phyloP scores from a whole-genome alignment of 2,888 invertebrate genomes.

The Hydrotaea diabolus region DNA sequence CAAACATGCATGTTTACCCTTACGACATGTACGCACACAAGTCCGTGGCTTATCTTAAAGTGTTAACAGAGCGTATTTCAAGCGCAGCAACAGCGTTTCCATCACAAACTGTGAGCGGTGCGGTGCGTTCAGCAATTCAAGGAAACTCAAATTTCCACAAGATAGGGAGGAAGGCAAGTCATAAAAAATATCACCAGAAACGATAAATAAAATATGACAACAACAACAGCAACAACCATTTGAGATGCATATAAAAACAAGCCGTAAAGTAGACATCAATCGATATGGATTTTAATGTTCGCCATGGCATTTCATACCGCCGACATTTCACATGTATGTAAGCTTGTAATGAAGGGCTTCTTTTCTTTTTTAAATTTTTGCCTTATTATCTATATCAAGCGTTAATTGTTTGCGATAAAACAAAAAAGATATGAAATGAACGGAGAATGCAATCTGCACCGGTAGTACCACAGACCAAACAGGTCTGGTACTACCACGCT shows the following conservation, averaged over 20 bases:
- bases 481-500: too few relatives aligned
- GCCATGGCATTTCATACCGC: not conserved
- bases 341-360: too few relatives aligned
- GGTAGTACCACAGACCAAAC: too few relatives aligned
- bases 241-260: not conserved
- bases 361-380: too few relatives aligned
- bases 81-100: conserved; percentile 26
- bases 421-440: too few relatives aligned
- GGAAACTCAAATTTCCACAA: conserved; percentile 18
- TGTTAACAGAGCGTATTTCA: conserved; percentile 50
- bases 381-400: too few relatives aligned
- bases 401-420: too few relatives aligned
- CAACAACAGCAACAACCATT: conserved; percentile 20
- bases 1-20: not conserved
- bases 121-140: not conserved
- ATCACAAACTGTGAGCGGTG: not conserved
- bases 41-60: conserved; percentile 55
- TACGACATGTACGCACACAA: not conserved
- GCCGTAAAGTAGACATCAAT: not conserved
- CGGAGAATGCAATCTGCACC: too few relatives aligned
- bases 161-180: conserved; percentile 38
- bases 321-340: too few relatives aligned
- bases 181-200: conserved; percentile 47
- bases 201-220: conserved; percentile 48
- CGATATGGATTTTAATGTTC: not conserved